Evolutionary conservation across 2,797 vertebrate species (phyloP), one percentile per base, ranked within the genome.

Genomic region (Aulostomus chinensis): DNA sequence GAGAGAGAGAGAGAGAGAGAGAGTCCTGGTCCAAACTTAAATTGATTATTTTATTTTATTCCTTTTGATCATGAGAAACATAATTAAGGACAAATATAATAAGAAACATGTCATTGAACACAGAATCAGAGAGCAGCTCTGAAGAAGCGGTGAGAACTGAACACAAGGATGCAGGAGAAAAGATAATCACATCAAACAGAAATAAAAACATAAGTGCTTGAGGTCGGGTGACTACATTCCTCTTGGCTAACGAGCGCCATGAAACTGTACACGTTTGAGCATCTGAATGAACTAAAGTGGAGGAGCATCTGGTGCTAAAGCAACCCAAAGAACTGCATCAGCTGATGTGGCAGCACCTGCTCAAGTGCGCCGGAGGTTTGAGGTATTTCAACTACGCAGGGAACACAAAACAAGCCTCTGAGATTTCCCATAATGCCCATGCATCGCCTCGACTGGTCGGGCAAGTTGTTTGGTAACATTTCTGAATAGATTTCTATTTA

Each of bases 51-150:
- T 20, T 14, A 4, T 36, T 49, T 65, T 26, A 26, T 58, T 74
- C 55, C 57, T 75, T 79, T 54, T 59, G 33, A 75, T 76, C 51
- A 78, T 68, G 64, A 76, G 43, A 64, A 56, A 59, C 48, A 78
- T 31, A 64, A 38, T 46, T 31, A 17, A 52, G 2, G 37, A 72
- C 51, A 71, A 52, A 61, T 61, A 48, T 68, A 56, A 39, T 33
- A 62, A 50, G 66, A 71, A 38, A 13, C 21, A 57, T 21, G n/a
- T 15, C 17, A 39, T 7, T 8, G 5, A 53, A 51, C 33, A 22
- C 26, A 36, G 61, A 31, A 43, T 18, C 9, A 42, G 5, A 17
- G 6, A 16, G 25, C 14, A n/a, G 6, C n/a, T n/a, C n/a, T 26
- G 7, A 42, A 42, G 16, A 15, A 43, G n/a, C 12, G 17, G 18